Evolutionary conservation across 2,797 vertebrate genomes (phyloP).

Genomic region (Eutrigla gurnardus): DNA sequence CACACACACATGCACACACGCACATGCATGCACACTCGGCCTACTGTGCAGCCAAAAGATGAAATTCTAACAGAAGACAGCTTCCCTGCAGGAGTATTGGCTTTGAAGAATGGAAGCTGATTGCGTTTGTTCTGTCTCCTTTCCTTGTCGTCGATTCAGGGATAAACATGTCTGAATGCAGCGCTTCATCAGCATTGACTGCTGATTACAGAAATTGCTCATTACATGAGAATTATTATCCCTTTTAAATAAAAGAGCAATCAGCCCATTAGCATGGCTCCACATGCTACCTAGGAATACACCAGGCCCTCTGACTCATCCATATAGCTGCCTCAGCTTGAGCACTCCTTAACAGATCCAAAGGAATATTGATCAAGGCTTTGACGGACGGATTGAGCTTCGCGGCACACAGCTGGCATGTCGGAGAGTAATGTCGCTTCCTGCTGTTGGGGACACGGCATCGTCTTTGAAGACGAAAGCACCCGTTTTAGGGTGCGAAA

Average conservation of each 20-base stretch:
- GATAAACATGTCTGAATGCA: conserved; percentile 72
- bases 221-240: conserved; percentile 51
- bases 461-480: conserved; percentile 61
- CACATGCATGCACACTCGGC: conserved; percentile 49
- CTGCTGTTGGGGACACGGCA: conserved; percentile 55
- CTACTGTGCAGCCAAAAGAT: conserved; percentile 71
- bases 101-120: conserved; percentile 75
- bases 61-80: conserved; percentile 76
- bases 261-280: conserved; percentile 52
- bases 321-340: conserved; percentile 59
- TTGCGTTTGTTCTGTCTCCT: conserved; percentile 73
- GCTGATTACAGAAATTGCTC: conserved; percentile 68
- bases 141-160: conserved; percentile 72
- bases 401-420: conserved; percentile 55
- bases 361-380: conserved; percentile 73
- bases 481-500: conserved; percentile 41
- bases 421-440: conserved; percentile 48
- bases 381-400: conserved; percentile 66
- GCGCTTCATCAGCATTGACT: conserved; percentile 65
- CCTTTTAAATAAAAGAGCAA: conserved; percentile 61
- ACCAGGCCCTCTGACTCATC: conserved; percentile 58
- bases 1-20: conserved; percentile 48
- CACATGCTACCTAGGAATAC: conserved; percentile 53
- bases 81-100: conserved; percentile 77
- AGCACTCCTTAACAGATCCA: conserved; percentile 68